phyloP scores from a whole-genome alignment of 2,888 invertebrate species.

The Lycaena phlaeas region DNA sequence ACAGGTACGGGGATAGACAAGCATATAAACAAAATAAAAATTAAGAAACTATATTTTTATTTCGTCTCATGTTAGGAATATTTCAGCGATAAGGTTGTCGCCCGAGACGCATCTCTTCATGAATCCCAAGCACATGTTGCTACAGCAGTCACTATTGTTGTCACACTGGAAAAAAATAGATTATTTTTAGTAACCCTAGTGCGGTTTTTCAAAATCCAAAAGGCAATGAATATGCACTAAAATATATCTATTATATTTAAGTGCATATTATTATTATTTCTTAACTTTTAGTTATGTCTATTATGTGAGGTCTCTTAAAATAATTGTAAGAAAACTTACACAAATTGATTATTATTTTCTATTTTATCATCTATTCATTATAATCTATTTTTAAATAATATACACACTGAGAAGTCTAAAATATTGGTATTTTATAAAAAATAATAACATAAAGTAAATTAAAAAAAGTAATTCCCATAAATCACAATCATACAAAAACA shows the following conservation, averaged over 20 bases:
- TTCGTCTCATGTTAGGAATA: neutral
- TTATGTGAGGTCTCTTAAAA: neutral
- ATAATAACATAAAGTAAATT: too few relatives aligned
- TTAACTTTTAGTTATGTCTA: neutral
- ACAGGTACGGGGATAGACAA: too few relatives aligned
- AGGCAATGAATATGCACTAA: conserved; percentile 13
- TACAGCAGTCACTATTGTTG: conserved; percentile 42
- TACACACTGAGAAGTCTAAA: too few relatives aligned
- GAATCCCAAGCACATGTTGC: conserved; percentile 40
- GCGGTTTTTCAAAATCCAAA: too few relatives aligned
- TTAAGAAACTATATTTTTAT: neutral
- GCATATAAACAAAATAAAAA: neutral
- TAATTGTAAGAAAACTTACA: too few relatives aligned
- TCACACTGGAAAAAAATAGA: conserved; percentile 32
- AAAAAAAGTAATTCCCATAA: too few relatives aligned
- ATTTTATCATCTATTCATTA: too few relatives aligned
- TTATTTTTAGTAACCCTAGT: too few relatives aligned
- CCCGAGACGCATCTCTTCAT: conserved; percentile 39
- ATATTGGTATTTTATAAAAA: too few relatives aligned
- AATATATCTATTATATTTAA: neutral
- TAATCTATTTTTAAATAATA: too few relatives aligned
- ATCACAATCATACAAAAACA: too few relatives aligned
- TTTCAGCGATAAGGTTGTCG: neutral
- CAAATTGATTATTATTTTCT: too few relatives aligned
- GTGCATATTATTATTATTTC: neutral